Evolutionary conservation across 1,140 invertebrate genomes (phyloP), one percentile per base, ranked within the genome.

Genomic region (Cydia strobilella): DNA sequence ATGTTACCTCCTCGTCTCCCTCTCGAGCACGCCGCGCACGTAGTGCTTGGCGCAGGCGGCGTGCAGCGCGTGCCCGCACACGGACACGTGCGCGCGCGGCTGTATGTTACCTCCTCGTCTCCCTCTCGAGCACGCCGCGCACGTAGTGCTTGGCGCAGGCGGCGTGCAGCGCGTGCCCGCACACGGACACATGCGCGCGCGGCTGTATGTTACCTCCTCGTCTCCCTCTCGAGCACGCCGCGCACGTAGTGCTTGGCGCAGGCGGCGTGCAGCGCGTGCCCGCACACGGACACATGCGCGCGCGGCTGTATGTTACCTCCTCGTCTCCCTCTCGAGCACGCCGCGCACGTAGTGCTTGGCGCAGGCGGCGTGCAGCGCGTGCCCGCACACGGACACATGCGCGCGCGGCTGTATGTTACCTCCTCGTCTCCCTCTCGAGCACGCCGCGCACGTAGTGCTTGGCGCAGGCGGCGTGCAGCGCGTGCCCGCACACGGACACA

Each of bases 21-120:
- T 97, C 7, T 95, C 94, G 13, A 97, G 93, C 65, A 99, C 96
- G 79, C 96, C 97, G 76, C 98, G 96, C 85, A 97, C 97, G 89
- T 98, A 98, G 90, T 97, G 97, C 82, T 97, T 95, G 97, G 98
- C 99, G 92, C 99, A 99, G 76, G 95, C 93, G 74, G 96, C 96
- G 93, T 99, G 99, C 97, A 99, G 99, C 2, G 98, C 96, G 91
- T 99, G 99, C 4, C 99, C 98, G 93, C 99, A 99, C 15, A 97
- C 98, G 78, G 97, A 97, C 5, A 97, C 96, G 86, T 99, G 96
- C 12, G 97, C 95, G 20, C 97, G 97, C 25, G 95, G 3, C 23
- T 0, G 95, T n/a, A 35, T 35, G 35, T 39, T 39, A 39, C 35
- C 35, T 39, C 5, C 88, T 76, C 74, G 97, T 96, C 90, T 99